Evolutionary conservation across 2,888 invertebrate genomes (phyloP).

Genomic region (Drosophila lutescens): DNA sequence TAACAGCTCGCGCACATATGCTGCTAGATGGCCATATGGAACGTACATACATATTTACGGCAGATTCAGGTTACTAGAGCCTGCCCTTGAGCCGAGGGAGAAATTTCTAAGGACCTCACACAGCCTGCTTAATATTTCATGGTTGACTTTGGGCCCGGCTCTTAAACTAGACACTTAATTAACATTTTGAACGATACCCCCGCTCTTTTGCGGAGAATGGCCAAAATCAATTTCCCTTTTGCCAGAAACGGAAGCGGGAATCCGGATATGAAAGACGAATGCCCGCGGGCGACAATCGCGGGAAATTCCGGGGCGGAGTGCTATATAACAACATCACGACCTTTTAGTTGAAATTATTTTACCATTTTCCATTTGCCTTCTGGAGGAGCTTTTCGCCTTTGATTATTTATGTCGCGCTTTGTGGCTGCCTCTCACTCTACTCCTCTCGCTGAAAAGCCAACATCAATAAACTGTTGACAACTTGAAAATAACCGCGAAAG

Average conservation of each 20-base stretch:
- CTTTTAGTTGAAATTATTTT: slow-evolving; percentile 55
- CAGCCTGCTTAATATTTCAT: slow-evolving; percentile 52
- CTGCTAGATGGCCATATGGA: background rate
- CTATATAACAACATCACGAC: slow-evolving; percentile 40
- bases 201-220: background rate
- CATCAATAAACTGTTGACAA: slow-evolving; percentile 71
- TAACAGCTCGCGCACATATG: slow-evolving; percentile 53
- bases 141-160: slow-evolving; percentile 31
- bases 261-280: slow-evolving; percentile 74
- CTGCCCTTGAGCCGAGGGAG: slow-evolving; percentile 62
- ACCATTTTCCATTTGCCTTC: slow-evolving; percentile 44
- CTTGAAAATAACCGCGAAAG: slow-evolving; percentile 47
- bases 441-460: slow-evolving; percentile 51
- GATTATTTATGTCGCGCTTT: slow-evolving; percentile 43
- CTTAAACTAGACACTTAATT: slow-evolving; percentile 69
- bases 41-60: background rate
- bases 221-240: slow-evolving; percentile 68
- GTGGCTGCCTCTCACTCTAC: slow-evolving; percentile 22
- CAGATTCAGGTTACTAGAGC: slow-evolving; percentile 69
- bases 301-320: slow-evolving; percentile 12
- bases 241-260: slow-evolving; percentile 52
- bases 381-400: slow-evolving; percentile 34
- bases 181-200: slow-evolving; percentile 54
- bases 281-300: slow-evolving; percentile 53
- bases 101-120: slow-evolving; percentile 42